A percentile compares a stretch with the other conserved stretches of the same genome.
These are phyloP conservation scores for Pyrocoelia pectoralis DNA, from an alignment of 2,888 invertebrate genomes.

Conservation along the genomic window DNA sequence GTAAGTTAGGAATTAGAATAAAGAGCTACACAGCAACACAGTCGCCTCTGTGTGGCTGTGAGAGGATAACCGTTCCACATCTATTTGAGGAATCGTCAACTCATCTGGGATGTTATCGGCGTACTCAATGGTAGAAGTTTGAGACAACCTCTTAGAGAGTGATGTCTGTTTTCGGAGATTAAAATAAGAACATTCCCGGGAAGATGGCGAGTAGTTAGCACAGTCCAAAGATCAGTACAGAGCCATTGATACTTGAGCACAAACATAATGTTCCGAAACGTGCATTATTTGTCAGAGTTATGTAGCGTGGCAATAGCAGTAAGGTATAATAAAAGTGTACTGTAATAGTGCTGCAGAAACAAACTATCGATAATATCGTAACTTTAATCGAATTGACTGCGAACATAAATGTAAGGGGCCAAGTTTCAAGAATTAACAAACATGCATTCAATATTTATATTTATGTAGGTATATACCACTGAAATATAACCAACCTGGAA, in stretches of 20 bases:
- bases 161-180: constrained; percentile 90
- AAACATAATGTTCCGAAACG: constrained; percentile 46
- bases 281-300: constrained; percentile 14
- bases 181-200: constrained; percentile 59
- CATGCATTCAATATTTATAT: constrained; percentile 41
- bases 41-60: constrained; percentile 96
- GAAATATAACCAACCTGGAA: too few species aligned
- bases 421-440: constrained; percentile 42
- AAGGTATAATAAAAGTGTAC: neutral
- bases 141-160: constrained; percentile 89
- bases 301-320: constrained; percentile 21
- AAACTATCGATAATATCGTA: neutral
- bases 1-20: constrained; percentile 44
- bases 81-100: constrained; percentile 89
- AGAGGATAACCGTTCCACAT: constrained; percentile 90
- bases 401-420: constrained; percentile 37
- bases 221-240: constrained; percentile 57
- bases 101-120: constrained; percentile 88
- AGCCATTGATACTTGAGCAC: constrained; percentile 48
- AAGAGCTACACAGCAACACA: constrained; percentile 77
- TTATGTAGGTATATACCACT: constrained; percentile 10
- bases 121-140: constrained; percentile 91
- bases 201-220: constrained; percentile 57
- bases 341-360: neutral
- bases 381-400: too few species aligned